Conservation (phyloP, 2,888 invertebrate species). For the Aradus depressus region DNA sequence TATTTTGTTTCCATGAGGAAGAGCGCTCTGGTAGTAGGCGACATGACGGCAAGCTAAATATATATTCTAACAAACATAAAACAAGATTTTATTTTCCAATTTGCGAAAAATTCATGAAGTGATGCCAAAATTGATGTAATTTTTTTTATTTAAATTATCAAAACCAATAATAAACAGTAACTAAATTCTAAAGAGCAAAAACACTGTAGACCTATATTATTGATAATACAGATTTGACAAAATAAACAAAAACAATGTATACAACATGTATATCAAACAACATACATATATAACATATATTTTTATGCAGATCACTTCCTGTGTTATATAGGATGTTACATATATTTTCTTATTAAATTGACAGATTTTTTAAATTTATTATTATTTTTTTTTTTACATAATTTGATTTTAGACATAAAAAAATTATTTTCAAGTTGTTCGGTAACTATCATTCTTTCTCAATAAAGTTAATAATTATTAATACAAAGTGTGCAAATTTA, state of each 20-base stretch:
- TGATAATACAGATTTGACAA: too few relatives aligned
- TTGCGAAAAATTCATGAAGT: too few relatives aligned
- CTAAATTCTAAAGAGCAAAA: too few relatives aligned
- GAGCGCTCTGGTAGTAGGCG: too few relatives aligned
- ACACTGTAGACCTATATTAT: constrained; percentile 5
- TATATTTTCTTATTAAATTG: constrained; percentile 20
- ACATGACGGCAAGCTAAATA: too few relatives aligned
- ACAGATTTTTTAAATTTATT: constrained; percentile 15
- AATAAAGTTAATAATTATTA: constrained; percentile 1
- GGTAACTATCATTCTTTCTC: constrained; percentile 9
- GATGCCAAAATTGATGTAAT: too few relatives aligned
- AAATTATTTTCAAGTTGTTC: constrained; percentile 8
- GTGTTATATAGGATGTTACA: constrained; percentile 7
- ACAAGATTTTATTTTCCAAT: too few relatives aligned
- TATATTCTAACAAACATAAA: too few relatives aligned
- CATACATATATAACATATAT: constrained; percentile 15
- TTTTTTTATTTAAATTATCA: constrained; percentile 8
- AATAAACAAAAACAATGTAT: too few relatives aligned
- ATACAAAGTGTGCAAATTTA: constrained; percentile 22
- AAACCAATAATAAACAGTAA: constrained; percentile 10
- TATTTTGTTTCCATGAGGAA: too few relatives aligned
- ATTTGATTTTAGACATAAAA: background rate
- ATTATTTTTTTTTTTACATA: constrained; percentile 4
- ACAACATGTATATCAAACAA: constrained; percentile 3
- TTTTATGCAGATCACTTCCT: constrained; percentile 13